Evolutionary conservation across 1,140 invertebrate species (phyloP).

Genomic region (Bombus cullumanus): DNA sequence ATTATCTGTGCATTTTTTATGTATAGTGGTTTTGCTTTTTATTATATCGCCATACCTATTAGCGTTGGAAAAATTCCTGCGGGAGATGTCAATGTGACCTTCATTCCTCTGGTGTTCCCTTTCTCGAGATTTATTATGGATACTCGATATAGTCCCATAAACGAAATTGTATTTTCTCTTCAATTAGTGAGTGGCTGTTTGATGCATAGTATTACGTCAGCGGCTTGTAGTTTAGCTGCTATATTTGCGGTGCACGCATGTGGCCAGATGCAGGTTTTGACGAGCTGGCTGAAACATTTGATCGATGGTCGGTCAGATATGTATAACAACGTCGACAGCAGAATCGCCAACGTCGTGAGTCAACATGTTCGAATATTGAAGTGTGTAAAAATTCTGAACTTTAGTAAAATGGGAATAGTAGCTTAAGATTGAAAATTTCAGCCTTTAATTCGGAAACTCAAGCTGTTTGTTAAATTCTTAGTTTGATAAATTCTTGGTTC

Average conservation of each 20-base stretch:
- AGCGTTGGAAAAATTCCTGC: neutral
- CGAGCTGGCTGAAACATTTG: slow-evolving; percentile 40
- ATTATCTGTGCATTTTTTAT: slow-evolving; percentile 34
- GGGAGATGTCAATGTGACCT: slow-evolving; percentile 13
- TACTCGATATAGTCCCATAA: slow-evolving; percentile 45
- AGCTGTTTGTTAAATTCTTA: no score
- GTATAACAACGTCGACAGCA: slow-evolving; percentile 10
- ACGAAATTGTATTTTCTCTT: slow-evolving; percentile 58
- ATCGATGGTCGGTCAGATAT: slow-evolving; percentile 23
- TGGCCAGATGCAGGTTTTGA: slow-evolving; percentile 70
- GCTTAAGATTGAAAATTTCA: no score
- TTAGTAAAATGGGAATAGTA: neutral
- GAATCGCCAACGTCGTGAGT: slow-evolving; percentile 58
- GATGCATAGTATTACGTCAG: slow-evolving; percentile 49
- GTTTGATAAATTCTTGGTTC: no score
- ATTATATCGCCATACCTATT: slow-evolving; percentile 28
- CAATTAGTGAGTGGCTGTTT: slow-evolving; percentile 55
- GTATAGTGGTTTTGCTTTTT: slow-evolving; percentile 39
- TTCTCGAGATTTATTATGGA: slow-evolving; percentile 56
- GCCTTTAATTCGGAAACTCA: no score
- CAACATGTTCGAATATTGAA: slow-evolving; percentile 63
- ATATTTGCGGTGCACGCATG: slow-evolving; percentile 68
- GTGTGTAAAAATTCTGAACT: slow-evolving; percentile 10
- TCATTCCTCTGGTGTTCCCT: slow-evolving; percentile 57
- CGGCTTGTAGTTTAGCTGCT: slow-evolving; percentile 61